These are phyloP conservation scores for Meteorus cinctellus DNA, from an alignment of 2,888 invertebrate genomes.

Conservation along the genomic window DNA sequence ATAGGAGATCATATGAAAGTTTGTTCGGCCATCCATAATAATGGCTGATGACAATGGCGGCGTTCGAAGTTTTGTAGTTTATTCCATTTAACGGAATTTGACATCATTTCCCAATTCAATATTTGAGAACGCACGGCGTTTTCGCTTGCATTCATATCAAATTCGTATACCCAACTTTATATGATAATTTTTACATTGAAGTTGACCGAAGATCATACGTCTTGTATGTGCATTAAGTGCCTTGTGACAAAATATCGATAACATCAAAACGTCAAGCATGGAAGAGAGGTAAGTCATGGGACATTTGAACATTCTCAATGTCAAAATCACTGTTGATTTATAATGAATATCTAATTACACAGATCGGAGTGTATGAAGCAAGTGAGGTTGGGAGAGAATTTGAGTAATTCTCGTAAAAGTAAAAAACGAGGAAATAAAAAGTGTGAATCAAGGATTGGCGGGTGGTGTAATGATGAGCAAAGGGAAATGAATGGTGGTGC, in stretches of 20 bases:
- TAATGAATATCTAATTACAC: background rate
- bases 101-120: background rate
- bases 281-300: conserved; percentile 38
- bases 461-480: conserved; percentile 52
- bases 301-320: background rate
- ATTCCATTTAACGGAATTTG: background rate
- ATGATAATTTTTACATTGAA: background rate
- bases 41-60: conserved; percentile 44
- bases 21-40: conserved; percentile 30
- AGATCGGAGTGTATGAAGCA: conserved; percentile 54
- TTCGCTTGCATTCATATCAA: background rate
- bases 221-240: conserved; percentile 29
- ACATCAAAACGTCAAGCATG: conserved; percentile 26
- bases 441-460: conserved; percentile 41
- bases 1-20: too few relatives aligned
- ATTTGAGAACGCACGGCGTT: background rate
- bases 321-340: background rate
- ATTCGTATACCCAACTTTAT: background rate
- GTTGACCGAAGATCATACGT: background rate
- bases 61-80: conserved; percentile 23
- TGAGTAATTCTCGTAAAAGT: conserved; percentile 53
- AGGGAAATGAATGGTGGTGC: conserved; percentile 50
- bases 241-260: conserved; percentile 26
- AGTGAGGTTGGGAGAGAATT: conserved; percentile 42
- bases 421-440: conserved; percentile 55